phyloP scores from a whole-genome alignment of 2,797 vertebrate species.

The Crypturellus tataupa region DNA sequence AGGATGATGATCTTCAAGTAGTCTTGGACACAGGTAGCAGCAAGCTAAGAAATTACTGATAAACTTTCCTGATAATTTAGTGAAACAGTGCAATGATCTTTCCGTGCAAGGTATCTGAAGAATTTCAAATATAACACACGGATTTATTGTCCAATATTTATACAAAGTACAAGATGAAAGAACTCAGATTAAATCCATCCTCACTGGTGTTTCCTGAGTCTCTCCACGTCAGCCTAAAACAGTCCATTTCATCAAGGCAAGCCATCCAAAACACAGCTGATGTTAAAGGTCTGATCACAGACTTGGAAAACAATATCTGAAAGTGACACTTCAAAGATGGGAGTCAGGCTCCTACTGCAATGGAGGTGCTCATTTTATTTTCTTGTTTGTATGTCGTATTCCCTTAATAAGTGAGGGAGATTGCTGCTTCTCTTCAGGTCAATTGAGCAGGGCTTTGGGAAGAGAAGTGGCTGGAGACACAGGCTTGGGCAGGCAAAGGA shows the following conservation, averaged over 20 bases:
- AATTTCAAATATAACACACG: neutral
- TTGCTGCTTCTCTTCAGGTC: too few relatives aligned
- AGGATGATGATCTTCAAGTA: neutral
- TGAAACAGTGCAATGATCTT: neutral
- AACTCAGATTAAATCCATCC: neutral
- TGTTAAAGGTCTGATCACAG: neutral
- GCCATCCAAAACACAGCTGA: neutral
- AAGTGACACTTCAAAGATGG: neutral
- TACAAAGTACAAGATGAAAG: neutral
- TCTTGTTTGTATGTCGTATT: neutral
- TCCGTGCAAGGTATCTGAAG: neutral
- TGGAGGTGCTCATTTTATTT: neutral
- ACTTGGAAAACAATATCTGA: neutral
- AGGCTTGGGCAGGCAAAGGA: neutral
- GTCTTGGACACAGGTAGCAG: neutral
- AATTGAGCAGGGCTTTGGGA: neutral
- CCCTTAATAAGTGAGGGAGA: neutral
- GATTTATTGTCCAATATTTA: neutral
- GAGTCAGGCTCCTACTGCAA: neutral
- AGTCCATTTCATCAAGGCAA: neutral
- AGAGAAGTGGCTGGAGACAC: neutral
- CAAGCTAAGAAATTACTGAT: neutral
- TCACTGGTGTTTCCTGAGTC: neutral
- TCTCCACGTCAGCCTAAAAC: too few relatives aligned
- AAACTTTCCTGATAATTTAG: neutral